Evolutionary conservation across 2,113 vertebrate genomes (phyloP).

Genomic region (Aspiorhynchus laticeps): DNA sequence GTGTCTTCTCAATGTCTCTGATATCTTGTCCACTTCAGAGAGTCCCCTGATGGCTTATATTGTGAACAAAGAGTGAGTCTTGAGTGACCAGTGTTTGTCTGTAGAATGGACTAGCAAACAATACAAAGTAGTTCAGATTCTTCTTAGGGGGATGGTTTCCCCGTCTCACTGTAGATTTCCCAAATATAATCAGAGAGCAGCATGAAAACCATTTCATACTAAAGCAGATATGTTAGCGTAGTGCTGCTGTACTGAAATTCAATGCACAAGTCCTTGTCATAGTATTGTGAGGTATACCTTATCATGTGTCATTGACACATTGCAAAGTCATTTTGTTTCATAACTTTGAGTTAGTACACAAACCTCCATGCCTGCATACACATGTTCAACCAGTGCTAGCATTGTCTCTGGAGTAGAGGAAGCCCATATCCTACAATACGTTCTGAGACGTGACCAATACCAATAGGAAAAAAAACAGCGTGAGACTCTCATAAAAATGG

Average conservation of each 20-base stretch:
- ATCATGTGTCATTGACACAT: constrained; percentile 27
- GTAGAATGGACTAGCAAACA: not conserved
- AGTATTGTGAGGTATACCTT: constrained; percentile 34
- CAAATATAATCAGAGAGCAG: not conserved
- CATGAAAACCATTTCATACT: constrained; percentile 17
- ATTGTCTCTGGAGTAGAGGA: not conserved
- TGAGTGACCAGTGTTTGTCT: not conserved
- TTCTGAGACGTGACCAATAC: constrained; percentile 8
- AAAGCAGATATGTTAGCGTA: not conserved
- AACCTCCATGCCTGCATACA: constrained; percentile 6
- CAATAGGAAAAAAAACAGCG: constrained; percentile 18
- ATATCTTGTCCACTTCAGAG: not conserved
- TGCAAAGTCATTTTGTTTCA: constrained; percentile 22
- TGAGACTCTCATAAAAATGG: constrained; percentile 14
- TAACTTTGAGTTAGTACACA: not conserved
- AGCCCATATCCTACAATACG: constrained; percentile 38
- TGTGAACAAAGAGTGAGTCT: constrained; percentile 7
- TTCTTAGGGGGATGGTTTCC: constrained; percentile 37
- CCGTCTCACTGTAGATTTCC: constrained; percentile 33
- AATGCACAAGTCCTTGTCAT: not conserved
- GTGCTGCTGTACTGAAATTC: constrained; percentile 1
- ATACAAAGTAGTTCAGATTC: constrained; percentile 32
- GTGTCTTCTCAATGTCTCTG: not conserved
- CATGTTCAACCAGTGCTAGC: constrained; percentile 33
- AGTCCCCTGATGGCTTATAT: constrained; percentile 10